Conservation (phyloP, 1,140 invertebrate genomes). For the Muscidifurax raptorellus region DNA sequence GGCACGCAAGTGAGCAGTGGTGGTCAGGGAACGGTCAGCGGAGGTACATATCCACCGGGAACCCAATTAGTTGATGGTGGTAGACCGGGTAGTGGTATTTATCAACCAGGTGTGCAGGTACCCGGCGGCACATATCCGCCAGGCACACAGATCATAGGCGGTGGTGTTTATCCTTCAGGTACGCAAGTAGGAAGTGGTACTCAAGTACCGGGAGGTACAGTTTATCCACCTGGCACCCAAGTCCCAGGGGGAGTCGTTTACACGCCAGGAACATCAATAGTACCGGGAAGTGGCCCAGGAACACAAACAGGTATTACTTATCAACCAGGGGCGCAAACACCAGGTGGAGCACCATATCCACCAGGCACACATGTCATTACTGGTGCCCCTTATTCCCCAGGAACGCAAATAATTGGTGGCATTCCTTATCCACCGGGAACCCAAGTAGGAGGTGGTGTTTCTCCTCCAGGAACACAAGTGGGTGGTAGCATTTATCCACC, state of each 20-base stretch:
- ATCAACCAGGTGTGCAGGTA: not conserved
- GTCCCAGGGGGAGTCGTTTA: no score
- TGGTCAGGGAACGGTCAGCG: no score
- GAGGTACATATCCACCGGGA: not conserved
- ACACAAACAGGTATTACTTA: no score
- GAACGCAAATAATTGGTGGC: not conserved
- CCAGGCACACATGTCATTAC: not conserved
- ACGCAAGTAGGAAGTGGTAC: not conserved
- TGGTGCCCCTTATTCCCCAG: not conserved
- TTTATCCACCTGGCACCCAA: conserved; percentile 2
- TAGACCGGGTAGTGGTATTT: not conserved
- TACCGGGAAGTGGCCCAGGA: no score
- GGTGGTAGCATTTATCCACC: not conserved
- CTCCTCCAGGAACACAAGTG: conserved; percentile 9
- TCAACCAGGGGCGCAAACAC: no score
- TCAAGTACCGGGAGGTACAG: not conserved
- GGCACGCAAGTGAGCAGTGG: not conserved
- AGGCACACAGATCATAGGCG: conserved; percentile 3
- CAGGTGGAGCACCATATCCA: no score
- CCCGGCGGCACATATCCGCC: not conserved
- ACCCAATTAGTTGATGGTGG: not conserved
- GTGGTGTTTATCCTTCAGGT: not conserved
- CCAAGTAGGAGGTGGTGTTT: not conserved
- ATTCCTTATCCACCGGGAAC: not conserved
- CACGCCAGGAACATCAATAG: no score